Evolutionary conservation across 1,140 invertebrate genomes (phyloP).

Genomic region (Aradophagus sp.): DNA sequence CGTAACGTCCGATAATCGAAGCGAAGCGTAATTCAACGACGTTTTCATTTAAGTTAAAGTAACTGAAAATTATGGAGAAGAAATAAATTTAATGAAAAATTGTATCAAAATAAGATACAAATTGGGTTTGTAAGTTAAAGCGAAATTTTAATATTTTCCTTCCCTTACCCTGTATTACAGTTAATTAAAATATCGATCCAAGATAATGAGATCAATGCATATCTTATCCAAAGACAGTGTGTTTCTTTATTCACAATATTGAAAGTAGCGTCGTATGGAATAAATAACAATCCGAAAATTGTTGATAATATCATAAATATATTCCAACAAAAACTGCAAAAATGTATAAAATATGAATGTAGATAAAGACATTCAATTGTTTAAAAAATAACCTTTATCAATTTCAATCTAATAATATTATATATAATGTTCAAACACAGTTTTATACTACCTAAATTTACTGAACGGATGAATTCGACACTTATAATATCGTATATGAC

Average conservation of each 20-base stretch:
- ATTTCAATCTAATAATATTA: too few species aligned
- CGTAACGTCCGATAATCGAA: slow-evolving; percentile 59
- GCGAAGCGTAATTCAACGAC: slow-evolving; percentile 57
- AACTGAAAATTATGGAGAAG: slow-evolving; percentile 61
- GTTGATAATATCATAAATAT: slow-evolving; percentile 61
- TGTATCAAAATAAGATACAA: not conserved
- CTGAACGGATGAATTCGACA: slow-evolving; percentile 70
- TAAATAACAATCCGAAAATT: slow-evolving; percentile 44
- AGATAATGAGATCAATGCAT: slow-evolving; percentile 53
- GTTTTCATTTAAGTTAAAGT: slow-evolving; percentile 58
- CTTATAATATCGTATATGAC: slow-evolving; percentile 58
- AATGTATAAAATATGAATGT: slow-evolving; percentile 6
- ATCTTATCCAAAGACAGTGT: slow-evolving; percentile 60
- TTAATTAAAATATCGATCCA: slow-evolving; percentile 66
- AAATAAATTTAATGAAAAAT: slow-evolving; percentile 16
- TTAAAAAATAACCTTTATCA: too few species aligned
- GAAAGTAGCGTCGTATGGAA: slow-evolving; percentile 66
- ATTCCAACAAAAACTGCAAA: slow-evolving; percentile 62
- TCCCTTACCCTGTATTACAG: slow-evolving; percentile 64
- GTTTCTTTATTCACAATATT: slow-evolving; percentile 38
- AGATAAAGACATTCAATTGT: not conserved
- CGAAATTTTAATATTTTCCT: not conserved
- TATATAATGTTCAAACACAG: too few species aligned
- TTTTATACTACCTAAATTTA: slow-evolving; percentile 64
- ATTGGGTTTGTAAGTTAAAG: too few species aligned